Evolutionary conservation across 2,797 vertebrate species (phyloP).

Genomic region (Darevskia nairensis): DNA sequence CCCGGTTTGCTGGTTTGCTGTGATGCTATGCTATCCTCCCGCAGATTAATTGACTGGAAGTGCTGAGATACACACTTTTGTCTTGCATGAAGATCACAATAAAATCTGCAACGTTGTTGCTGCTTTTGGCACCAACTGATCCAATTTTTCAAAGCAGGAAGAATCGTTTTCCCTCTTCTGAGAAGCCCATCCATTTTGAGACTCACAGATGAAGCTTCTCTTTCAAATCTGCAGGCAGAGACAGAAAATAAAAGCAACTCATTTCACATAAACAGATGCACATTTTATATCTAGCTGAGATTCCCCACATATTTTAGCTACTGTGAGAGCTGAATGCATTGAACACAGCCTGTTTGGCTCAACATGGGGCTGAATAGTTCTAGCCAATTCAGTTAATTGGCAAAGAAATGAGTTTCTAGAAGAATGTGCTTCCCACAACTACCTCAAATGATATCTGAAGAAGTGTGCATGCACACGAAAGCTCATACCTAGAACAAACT

Average conservation of each 20-base stretch:
- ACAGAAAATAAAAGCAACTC: background rate
- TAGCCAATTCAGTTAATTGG: background rate
- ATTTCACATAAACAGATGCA: background rate
- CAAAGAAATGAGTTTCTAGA: background rate
- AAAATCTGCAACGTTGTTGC: background rate
- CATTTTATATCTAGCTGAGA: background rate
- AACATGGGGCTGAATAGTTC: background rate
- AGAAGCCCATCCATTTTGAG: constrained; percentile 61
- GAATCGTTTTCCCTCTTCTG: constrained; percentile 32
- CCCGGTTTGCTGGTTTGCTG: constrained; percentile 70
- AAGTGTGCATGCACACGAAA: too few relatives aligned
- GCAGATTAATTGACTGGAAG: constrained; percentile 89
- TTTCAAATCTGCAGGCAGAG: background rate
- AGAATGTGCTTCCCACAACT: background rate
- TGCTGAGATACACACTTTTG: constrained; percentile 81
- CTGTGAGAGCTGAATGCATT: background rate
- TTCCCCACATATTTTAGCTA: background rate
- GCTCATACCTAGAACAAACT: too few relatives aligned
- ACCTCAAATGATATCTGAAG: too few relatives aligned
- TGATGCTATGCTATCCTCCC: constrained; percentile 61
- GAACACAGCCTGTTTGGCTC: background rate
- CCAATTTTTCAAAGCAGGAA: constrained; percentile 5
- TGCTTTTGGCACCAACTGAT: constrained; percentile 14
- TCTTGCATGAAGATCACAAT: constrained; percentile 39
- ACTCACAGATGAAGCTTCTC: background rate